Evolutionary conservation across 2,113 vertebrate genomes (phyloP), one percentile per base, ranked within the genome.

Genomic region (Aegotheles bennettii): DNA sequence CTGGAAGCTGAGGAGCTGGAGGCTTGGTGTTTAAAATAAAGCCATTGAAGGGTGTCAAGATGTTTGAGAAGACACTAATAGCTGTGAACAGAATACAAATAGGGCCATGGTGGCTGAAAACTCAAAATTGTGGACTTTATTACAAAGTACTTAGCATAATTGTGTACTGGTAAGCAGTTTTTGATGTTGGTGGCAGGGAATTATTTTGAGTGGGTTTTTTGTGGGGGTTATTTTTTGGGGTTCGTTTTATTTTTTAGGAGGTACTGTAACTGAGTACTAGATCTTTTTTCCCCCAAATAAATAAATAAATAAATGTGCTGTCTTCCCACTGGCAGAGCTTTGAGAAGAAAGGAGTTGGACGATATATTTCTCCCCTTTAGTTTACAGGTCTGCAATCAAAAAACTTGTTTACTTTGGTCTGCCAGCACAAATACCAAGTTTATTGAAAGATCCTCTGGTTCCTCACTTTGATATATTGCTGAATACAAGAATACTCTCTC

Each of bases 391-490:
- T 89, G 35, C 84, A 89, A 9, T 78, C 70, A 82, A 79, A 84
- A 84, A 76, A 24, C 29, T 85, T 91, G 40, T 64, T 94, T 94
- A 40, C 65, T 79, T 89, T 83, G 31, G 45, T 90, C 67, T 83
- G 63, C 29, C 59, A 73, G 87, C 67, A 38, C 50, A 83, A 95
- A 91, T 90, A 76, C 16, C 61, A 70, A 87, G 50, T 31, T 29
- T 79, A 54, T 12, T 89, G 59, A 76, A 92, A 86, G 67, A 63
- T 65, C 45, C 18, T 87, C 65, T 28, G 50, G 33, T 73, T 91
- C 67, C 36, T 90, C 38, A 16, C 45, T 82, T 76, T 69, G 48
- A 56, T 89, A 19, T 36, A 73, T 74, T 82, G 82, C 78, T 69
- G 40, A 59, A 63, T 83, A 19, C 67, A 31, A 18, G 53, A 59